Evolutionary conservation across 2,113 vertebrate species (phyloP), one percentile per base, ranked within the genome.

Genomic region (Nansenia antarctica): DNA sequence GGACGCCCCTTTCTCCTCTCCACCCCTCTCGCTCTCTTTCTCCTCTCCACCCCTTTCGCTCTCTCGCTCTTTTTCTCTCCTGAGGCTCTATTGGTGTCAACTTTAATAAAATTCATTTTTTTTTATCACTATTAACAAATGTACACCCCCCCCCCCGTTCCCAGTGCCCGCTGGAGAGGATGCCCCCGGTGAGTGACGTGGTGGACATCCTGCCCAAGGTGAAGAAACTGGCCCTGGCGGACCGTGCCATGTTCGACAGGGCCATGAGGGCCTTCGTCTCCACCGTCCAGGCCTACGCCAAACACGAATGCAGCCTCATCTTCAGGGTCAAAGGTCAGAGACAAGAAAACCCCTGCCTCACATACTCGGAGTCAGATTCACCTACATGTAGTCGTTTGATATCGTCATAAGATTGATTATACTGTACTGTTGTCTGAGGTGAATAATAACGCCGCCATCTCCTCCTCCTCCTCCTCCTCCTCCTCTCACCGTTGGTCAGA

Each of bases 221-320:
- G 67, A 89, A 93, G 81, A 72, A 93, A 24, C 73, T 95, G 92
- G 92, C 94, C 18, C 71, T 95, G 52, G 83, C 87, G 0, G 98
- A 99, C 91, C 86, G 98, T 12, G 97, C 96, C 0, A 30, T 98
- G 73, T 99, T 95, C 24, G 97, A 99, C 65, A 93, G 94, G 31
- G 93, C 96, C 64, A 94, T 96, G 93, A 93, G 89, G 73, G 98
- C 97, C 0, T 99, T 98, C 22, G 97, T 99, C 62, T 99, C 98
- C 0, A 92, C 71, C 0, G 55, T 99, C 5, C 97, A 99, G 86
- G 95, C 95, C 0, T 99, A 99, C 0, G 95, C 91, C 70, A 99
- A 99, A 72, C 98, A 99, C 0, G 96, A 99, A 6, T 99, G 98
- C 34, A 96, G 87, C 15, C 92, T 99, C 5, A 98, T 99, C 86